phyloP scores from a whole-genome alignment of 2,113 vertebrate genomes.

The Bos javanicus region DNA sequence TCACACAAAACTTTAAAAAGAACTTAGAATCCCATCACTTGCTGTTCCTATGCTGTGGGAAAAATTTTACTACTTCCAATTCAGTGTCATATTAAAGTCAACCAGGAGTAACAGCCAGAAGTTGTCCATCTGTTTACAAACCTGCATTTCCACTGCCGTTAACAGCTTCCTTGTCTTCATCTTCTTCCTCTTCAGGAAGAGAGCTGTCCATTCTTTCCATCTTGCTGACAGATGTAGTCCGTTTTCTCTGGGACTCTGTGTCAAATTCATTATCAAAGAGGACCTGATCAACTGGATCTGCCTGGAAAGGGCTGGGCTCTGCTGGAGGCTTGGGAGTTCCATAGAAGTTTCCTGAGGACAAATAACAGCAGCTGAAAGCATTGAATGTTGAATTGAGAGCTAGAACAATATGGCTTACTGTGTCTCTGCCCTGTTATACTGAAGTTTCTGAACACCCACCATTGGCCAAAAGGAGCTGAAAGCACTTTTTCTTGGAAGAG shows the following conservation, averaged over 20 bases:
- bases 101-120: background rate
- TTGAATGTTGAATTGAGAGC: background rate
- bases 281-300: constrained; percentile 96
- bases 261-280: constrained; percentile 98
- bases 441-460: background rate
- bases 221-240: constrained; percentile 97
- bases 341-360: constrained; percentile 93
- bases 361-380: background rate
- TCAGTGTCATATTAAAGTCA: background rate
- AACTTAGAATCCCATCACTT: constrained; percentile 47
- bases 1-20: background rate
- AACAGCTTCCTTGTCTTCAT: constrained; percentile 92
- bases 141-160: constrained; percentile 89
- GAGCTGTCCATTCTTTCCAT: constrained; percentile 96
- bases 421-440: background rate
- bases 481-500: background rate
- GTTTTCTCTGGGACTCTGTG: constrained; percentile 93
- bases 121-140: constrained; percentile 59
- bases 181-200: constrained; percentile 96
- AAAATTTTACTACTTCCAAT: constrained; percentile 28
- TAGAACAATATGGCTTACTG: background rate
- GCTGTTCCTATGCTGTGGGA: background rate
- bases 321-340: constrained; percentile 97
- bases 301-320: constrained; percentile 95
- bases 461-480: background rate